Evolutionary conservation across 2,797 vertebrate species (phyloP), one percentile per base, ranked within the genome.

Genomic region (Peromyscus melanophrys): DNA sequence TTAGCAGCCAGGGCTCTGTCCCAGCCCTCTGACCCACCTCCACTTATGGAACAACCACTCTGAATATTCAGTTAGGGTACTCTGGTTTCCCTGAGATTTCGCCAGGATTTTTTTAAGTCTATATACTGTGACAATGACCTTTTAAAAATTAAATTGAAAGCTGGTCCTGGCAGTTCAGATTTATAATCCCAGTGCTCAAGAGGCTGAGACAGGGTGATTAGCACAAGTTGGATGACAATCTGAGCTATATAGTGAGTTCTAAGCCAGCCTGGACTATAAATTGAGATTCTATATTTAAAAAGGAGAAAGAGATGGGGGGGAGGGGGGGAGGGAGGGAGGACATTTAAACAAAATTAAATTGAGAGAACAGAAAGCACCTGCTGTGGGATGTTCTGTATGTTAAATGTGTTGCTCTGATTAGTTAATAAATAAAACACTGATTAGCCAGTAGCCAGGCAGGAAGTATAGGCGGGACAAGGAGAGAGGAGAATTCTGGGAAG

Each of bases 281-380:
- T 10, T 49, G 37, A 67, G 10, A 85, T 17, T 6, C 40, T 65
- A 21, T 52, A 67, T 65, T 9, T 71, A n/a, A 71, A 37, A 37
- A 31, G 31, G 29, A 77, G 6, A 34, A 8, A 17, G 29, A 12
- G 34, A 71, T 2, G 6, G 67, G 23, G 9, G 19, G 17, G 11
- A 40, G 25, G 12, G 2, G 34, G 31, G 31, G 2, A 31, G 37
- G 17, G 17, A 63, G 43, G 11, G 14, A 23, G 12, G 31, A 69
- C 9, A 34, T 49, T 61, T 65, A 65, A 65, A 16, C 16, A 94
- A 98, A 96, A 86, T 37, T 27, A 95, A 96, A 96, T 6, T 0
- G 57, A 73, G 34, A 96, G 8, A 10, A 27, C 0, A 75, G 75
- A 95, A 95, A 95, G 88, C 7, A 65, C 82, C 52, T 52, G 49